These are phyloP conservation scores for Hydropsyche betteni DNA, from an alignment of 2,888 invertebrate species.

Conservation along the genomic window DNA sequence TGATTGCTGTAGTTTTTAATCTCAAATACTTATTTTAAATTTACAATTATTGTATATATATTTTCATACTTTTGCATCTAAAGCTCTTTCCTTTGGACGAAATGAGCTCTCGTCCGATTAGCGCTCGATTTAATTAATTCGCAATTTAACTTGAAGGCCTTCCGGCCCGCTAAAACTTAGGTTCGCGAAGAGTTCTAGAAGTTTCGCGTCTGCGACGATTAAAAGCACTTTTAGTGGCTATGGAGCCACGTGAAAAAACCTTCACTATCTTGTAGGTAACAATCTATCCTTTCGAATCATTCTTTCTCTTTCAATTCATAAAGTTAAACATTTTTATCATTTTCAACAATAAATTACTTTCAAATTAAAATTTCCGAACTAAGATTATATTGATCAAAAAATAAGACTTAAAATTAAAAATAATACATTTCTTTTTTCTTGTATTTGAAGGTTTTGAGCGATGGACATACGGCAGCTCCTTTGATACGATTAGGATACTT, in stretches of 20 bases:
- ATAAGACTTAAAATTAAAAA: too few relatives aligned
- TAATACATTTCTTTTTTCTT: too few relatives aligned
- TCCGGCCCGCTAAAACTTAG: neutral
- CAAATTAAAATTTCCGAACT: too few relatives aligned
- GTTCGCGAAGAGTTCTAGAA: neutral
- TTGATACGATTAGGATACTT: slow-evolving; percentile 81
- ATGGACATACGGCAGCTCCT: slow-evolving; percentile 91
- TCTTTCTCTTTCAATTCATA: too few relatives aligned
- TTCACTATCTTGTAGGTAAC: too few relatives aligned
- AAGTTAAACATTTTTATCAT: too few relatives aligned
- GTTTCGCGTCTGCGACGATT: neutral
- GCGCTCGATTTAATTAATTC: slow-evolving; percentile 21
- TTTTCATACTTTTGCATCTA: neutral
- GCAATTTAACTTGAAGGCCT: slow-evolving; percentile 26
- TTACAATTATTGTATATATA: neutral
- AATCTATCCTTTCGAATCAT: too few relatives aligned
- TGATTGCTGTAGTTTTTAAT: too few relatives aligned
- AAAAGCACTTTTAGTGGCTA: neutral
- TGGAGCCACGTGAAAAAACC: too few relatives aligned
- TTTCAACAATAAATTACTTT: too few relatives aligned
- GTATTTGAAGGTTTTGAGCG: slow-evolving; percentile 75
- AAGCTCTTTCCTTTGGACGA: neutral
- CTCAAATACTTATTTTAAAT: neutral
- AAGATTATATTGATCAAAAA: too few relatives aligned
- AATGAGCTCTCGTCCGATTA: slow-evolving; percentile 11